Conservation (phyloP, 2,888 invertebrate species). For the Plagodis pulveraria region DNA sequence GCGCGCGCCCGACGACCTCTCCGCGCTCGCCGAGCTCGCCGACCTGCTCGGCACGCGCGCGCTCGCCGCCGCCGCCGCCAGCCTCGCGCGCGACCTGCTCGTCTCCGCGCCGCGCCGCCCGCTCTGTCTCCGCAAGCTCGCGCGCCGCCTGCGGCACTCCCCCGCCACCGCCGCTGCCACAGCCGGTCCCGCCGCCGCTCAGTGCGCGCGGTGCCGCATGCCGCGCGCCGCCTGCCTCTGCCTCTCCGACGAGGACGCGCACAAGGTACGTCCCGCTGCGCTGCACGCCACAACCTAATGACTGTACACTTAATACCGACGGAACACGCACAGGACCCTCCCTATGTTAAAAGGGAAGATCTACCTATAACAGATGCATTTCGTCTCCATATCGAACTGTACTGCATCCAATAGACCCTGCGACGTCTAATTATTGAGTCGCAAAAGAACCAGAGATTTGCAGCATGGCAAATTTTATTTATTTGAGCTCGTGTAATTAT, state of each 20-base stretch:
- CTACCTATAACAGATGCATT: too few relatives aligned
- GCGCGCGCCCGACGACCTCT: slow-evolving; percentile 88
- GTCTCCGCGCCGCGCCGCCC: slow-evolving; percentile 42
- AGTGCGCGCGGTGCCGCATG: slow-evolving; percentile 39
- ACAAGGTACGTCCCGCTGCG: slow-evolving; percentile 41
- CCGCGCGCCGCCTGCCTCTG: slow-evolving; percentile 41
- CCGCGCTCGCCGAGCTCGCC: slow-evolving; percentile 93
- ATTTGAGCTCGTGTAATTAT: too few relatives aligned
- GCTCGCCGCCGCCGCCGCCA: slow-evolving; percentile 87
- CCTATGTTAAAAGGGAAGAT: too few relatives aligned
- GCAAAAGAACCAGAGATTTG: too few relatives aligned
- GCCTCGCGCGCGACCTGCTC: slow-evolving; percentile 82
- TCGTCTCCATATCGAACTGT: too few relatives aligned
- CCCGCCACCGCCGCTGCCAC: slow-evolving; percentile 35
- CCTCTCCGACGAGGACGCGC: slow-evolving; percentile 50
- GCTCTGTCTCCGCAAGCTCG: slow-evolving; percentile 36
- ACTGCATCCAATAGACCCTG: too few relatives aligned
- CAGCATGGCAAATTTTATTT: too few relatives aligned
- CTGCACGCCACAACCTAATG: too few relatives aligned
- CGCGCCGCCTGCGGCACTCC: slow-evolving; percentile 26
- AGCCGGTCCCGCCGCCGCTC: slow-evolving; percentile 24
- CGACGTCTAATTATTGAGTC: too few relatives aligned
- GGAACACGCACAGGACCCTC: too few relatives aligned
- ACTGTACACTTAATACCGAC: too few relatives aligned
- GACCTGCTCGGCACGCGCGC: slow-evolving; percentile 90